Conservation (phyloP, 2,113 vertebrate genomes). For the Lota lota region DNA sequence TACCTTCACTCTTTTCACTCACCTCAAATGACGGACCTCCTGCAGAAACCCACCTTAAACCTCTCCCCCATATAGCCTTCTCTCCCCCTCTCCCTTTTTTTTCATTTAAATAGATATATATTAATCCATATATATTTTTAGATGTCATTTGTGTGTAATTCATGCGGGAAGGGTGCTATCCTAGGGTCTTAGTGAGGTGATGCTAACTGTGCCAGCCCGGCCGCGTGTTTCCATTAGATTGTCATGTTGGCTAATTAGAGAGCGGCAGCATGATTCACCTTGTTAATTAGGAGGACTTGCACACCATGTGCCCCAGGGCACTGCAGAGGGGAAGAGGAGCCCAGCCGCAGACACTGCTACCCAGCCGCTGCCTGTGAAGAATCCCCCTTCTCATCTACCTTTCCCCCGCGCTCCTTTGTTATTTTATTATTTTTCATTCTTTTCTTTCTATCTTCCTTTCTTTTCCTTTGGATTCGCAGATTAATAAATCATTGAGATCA, state of each 20-base stretch:
- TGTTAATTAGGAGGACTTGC: conserved; percentile 99
- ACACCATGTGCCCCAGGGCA: conserved; percentile 84
- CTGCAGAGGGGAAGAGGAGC: conserved; percentile 77
- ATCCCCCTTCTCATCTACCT: conserved; percentile 95
- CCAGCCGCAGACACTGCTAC: conserved; percentile 89
- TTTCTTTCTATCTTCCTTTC: conserved; percentile 72
- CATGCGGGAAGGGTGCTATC: conserved; percentile 50
- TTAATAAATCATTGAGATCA: conserved; percentile 99
- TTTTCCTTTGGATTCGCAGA: conserved; percentile 82
- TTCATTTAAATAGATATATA: conserved; percentile 9
- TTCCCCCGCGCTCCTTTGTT: conserved; percentile 83
- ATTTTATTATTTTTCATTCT: conserved; percentile 68
- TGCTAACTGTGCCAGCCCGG: conserved; percentile 77
- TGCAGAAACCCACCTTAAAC: conserved; percentile 44
- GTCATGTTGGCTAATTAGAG: conserved; percentile 99
- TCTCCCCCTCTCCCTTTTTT: conserved; percentile 5
- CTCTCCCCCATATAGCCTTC: conserved; percentile 22
- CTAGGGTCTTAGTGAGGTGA: conserved; percentile 68
- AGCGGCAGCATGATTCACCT: conserved; percentile 98
- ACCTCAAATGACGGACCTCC: conserved; percentile 51
- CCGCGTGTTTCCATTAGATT: conserved; percentile 92
- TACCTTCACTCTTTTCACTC: conserved; percentile 1
- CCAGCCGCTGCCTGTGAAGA: conserved; percentile 92
- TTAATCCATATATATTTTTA: conserved; percentile 5
- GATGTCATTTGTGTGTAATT: conserved; percentile 50